Evolutionary conservation across 35 echinoderm and acorn worm species (phyloP).

Genomic region (Nesometra sesokonis): DNA sequence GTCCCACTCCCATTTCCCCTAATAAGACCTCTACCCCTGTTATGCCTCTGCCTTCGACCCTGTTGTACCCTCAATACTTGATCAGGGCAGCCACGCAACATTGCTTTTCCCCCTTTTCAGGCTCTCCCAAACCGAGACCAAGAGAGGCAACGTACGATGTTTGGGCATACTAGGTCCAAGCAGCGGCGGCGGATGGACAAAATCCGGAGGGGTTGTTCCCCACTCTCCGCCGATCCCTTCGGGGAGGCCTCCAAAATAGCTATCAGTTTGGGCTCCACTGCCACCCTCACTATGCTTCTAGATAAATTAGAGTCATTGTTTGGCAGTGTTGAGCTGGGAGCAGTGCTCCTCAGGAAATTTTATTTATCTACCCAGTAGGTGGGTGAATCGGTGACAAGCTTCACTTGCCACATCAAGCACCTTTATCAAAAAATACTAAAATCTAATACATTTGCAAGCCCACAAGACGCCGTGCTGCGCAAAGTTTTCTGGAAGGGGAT

Average conservation of each 20-base stretch:
- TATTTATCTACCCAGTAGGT: not conserved
- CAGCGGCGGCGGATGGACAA: not conserved
- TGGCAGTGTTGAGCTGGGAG: slow-evolving; percentile 25
- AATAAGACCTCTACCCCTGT: too few species aligned
- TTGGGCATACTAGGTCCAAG: slow-evolving; percentile 17
- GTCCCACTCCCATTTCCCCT: too few species aligned
- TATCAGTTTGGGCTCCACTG: not conserved
- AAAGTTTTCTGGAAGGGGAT: too few species aligned
- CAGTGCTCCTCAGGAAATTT: slow-evolving; percentile 11
- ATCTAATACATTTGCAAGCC: too few species aligned
- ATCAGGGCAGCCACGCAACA: too few species aligned
- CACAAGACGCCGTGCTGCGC: too few species aligned
- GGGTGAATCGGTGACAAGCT: not conserved
- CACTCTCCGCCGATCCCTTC: slow-evolving; percentile 12
- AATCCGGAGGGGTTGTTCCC: not conserved
- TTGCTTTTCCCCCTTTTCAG: slow-evolving; percentile 2
- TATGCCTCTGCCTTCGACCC: too few species aligned
- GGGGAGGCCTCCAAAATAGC: not conserved
- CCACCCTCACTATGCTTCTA: not conserved
- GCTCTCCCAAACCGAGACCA: slow-evolving; percentile 4
- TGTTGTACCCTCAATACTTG: not conserved
- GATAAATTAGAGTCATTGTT: slow-evolving; percentile 5
- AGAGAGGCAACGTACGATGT: slow-evolving; percentile 4
- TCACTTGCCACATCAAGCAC: too few species aligned
- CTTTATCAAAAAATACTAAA: too few species aligned